Percentiles rank a stretch among this genome's conserved stretches.
These are phyloP conservation scores for Onychostoma macrolepis DNA, from an alignment of 2,113 vertebrate species.

Conservation along the genomic window DNA sequence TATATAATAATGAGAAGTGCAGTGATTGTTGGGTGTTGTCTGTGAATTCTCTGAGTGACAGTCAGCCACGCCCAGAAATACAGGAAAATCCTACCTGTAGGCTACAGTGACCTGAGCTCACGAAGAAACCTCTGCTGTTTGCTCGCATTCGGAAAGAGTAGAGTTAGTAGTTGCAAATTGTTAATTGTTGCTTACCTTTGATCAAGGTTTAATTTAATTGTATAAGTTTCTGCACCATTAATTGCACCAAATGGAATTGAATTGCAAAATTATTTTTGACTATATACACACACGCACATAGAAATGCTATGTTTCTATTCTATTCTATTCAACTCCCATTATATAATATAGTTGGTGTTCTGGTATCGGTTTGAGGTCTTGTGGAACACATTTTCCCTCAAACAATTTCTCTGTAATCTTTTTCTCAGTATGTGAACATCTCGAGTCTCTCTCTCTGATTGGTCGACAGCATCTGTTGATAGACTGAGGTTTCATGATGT, in stretches of 20 bases:
- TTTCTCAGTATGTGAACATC: background rate
- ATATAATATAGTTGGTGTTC: background rate
- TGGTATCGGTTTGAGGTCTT: background rate
- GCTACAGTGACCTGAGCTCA: background rate
- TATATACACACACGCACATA: too few species aligned
- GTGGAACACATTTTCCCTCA: background rate
- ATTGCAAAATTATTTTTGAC: too few species aligned
- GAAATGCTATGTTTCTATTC: too few species aligned
- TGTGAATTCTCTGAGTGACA: background rate
- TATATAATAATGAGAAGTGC: background rate
- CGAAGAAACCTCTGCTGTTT: background rate
- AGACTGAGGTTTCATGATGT: background rate
- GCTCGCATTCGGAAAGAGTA: background rate
- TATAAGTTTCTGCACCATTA: too few species aligned
- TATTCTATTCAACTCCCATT: background rate
- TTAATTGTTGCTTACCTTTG: background rate
- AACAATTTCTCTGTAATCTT: background rate
- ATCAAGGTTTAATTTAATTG: background rate
- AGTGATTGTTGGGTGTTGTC: background rate
- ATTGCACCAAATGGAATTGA: too few species aligned
- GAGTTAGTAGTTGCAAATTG: background rate
- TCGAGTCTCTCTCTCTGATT: conserved; percentile 41
- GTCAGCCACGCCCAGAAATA: background rate
- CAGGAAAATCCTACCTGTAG: background rate
- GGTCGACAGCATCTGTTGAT: background rate